Evolutionary conservation across 2,888 invertebrate species (phyloP), one percentile per base, ranked within the genome.

Genomic region (Drosophila rubida): DNA sequence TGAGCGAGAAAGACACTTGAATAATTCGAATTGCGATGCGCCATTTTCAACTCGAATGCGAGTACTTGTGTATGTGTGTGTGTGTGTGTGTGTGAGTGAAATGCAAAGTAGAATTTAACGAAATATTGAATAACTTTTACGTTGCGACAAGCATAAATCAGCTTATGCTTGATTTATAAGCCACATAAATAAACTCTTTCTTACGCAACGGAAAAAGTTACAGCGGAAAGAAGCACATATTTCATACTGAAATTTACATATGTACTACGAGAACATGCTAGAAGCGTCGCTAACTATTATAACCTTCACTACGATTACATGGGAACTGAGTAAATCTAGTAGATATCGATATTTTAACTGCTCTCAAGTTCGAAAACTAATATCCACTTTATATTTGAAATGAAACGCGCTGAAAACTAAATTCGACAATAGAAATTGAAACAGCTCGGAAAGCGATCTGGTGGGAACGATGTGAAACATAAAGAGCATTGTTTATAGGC

Each of bases 11-110:
- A 45, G 27, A 42, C 72, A 46, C 48, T 64, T 53, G 44, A n/a
- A 58, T 60, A 41, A 60, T 54, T 60, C 60, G 27, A 61, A 58
- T 51, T 41, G 73, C 44, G 73, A 74, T 77, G 73, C 78, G 73
- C 73, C 73, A 76, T 70, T 70, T 71, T 70, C 22, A 27, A 30
- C 30, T n/a, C n/a, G 13, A 44, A 4, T 19, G 44, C 4, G 16
- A 23, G 53, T 32, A 32, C 25, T 37, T 50, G 23, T 13, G 9
- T 54, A 14, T 22, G 8, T 6, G 23, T 14, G 4, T 65, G 16
- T 50, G 16, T 19, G 19, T 42, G 8, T 45, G 39, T n/a, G 39
- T 41, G 25, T 58, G 13, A 48, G 53, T 6, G 54, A 44, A 44
- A 44, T 39, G 8, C 32, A 8, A 42, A 27, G 11, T 19, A 39